Base-by-base conservation (phyloP, 2,113 vertebrate genomes). In the Pedionomus torquatus region DNA sequence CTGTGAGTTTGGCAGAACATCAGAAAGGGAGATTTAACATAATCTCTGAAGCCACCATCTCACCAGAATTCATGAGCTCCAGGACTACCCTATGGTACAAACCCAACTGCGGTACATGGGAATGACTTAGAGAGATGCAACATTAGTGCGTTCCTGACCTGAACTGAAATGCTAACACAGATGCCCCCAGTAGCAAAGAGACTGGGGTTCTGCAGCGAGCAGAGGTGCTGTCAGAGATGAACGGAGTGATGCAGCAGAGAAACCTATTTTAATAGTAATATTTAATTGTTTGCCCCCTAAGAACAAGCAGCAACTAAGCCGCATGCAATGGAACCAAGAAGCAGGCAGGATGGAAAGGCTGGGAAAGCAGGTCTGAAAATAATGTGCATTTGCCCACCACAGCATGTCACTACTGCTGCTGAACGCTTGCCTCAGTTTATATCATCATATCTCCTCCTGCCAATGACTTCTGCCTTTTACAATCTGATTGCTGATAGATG, bases 101-200 rank as follows among this genome's bases (percentile, higher is more conserved):
- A 60, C 6, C 39, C 26, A 74, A 21, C 41, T 10, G 55, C 1
- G 0, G 13, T 17, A 83, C 0, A 0, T 39, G n/a, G n/a, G 26
- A 88, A 63, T 31, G n/a, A 82, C 60, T 51, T 30, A 10, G 14
- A 78, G 17, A 74, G 5, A 46, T 39, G 7, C 0, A 4, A 66
- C 10, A 43, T 1, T 26, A 79, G 39, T 24, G 13, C 30, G 68
- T 30, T 82, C 11, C 52, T 44, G 25, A 55, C 25, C 13, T 79
- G 28, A 69, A 60, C 20, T 43, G 30, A 76, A 90, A 60, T 48
- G 13, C 14, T 72, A 48, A 48, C 33, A 33, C 2, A 35, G 39
- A 48, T 49, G 10, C 10, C 9, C 31, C 4, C 28, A 75, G 51
- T 1, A 78, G 17, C 37, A 68, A 72, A 66, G n/a, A 76, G 26